phyloP scores from a whole-genome alignment of 2,797 vertebrate species.

The Micropoecilia bifurca region DNA sequence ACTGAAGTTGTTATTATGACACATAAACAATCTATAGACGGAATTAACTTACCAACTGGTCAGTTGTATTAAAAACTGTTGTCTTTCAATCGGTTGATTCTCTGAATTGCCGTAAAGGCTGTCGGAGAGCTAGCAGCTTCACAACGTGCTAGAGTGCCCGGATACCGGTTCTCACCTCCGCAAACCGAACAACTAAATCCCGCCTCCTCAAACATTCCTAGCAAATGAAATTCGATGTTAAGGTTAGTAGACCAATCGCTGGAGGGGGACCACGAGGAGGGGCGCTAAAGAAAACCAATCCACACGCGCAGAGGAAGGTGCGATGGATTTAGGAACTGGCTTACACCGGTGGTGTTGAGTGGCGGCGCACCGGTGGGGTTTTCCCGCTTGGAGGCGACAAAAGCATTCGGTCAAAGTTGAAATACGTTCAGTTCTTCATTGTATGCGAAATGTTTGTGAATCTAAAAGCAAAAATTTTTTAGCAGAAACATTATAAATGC shows the following conservation, averaged over 20 bases:
- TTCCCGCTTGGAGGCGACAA: conserved; percentile 67
- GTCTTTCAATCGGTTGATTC: conserved; percentile 17
- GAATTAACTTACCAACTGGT: conserved; percentile 59
- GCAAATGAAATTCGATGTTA: conserved; percentile 56
- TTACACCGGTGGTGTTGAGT: conserved; percentile 18
- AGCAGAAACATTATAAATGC: not conserved
- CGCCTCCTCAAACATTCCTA: not conserved
- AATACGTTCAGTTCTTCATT: not conserved
- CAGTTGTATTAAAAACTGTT: conserved; percentile 40
- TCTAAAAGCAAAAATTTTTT: not conserved
- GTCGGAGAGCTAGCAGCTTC: conserved; percentile 49
- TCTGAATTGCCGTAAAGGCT: conserved; percentile 40
- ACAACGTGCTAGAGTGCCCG: conserved; percentile 68
- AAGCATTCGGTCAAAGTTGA: not conserved
- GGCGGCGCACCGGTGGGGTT: conserved; percentile 9
- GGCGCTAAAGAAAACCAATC: not conserved
- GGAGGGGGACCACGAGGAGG: fast-evolving
- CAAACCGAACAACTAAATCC: conserved; percentile 22
- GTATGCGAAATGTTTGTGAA: not conserved
- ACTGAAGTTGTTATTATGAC: fast-evolving
- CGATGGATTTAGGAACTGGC: conserved; percentile 6
- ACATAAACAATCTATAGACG: fast-evolving
- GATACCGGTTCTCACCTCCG: conserved; percentile 63
- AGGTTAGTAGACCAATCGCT: conserved; percentile 41
- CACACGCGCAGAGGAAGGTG: not conserved